These are phyloP conservation scores for Muschampia plurimacula DNA, from an alignment of 2,888 invertebrate genomes.

Conservation along the genomic window DNA sequence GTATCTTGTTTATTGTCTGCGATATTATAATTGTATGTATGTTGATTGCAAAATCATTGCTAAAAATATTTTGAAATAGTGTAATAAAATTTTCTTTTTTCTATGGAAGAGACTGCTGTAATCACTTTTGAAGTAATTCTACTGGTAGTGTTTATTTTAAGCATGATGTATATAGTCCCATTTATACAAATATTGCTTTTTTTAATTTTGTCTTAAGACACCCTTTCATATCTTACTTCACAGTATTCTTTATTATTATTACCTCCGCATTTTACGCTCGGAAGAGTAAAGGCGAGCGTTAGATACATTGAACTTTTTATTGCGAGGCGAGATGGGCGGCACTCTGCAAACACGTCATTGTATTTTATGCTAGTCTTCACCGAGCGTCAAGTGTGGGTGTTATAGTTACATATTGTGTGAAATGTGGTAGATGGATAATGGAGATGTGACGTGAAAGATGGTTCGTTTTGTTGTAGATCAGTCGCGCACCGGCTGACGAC, in stretches of 20 bases:
- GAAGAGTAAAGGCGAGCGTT: too few species aligned
- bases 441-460: slow-evolving; percentile 2
- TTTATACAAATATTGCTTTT: neutral
- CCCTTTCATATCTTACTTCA: neutral
- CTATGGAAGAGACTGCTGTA: slow-evolving; percentile 11
- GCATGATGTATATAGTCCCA: slow-evolving; percentile 38
- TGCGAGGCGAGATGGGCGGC: too few species aligned
- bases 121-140: slow-evolving; percentile 22
- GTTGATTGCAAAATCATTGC: neutral
- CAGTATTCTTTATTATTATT: too few species aligned
- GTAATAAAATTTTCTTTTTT: slow-evolving; percentile 13
- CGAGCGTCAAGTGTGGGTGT: too few species aligned
- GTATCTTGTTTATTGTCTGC: slow-evolving; percentile 16
- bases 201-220: neutral
- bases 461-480: slow-evolving; percentile 85
- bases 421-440: neutral
- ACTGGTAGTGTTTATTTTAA: slow-evolving; percentile 34
- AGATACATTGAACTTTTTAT: too few species aligned
- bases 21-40: slow-evolving; percentile 6
- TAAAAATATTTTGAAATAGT: neutral
- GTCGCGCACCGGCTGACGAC: slow-evolving; percentile 95
- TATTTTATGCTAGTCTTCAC: too few species aligned
- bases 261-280: too few species aligned
- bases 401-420: neutral
- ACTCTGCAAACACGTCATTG: too few species aligned